phyloP scores from a whole-genome alignment of 2,888 invertebrate species.

The Crocallis elinguaria region DNA sequence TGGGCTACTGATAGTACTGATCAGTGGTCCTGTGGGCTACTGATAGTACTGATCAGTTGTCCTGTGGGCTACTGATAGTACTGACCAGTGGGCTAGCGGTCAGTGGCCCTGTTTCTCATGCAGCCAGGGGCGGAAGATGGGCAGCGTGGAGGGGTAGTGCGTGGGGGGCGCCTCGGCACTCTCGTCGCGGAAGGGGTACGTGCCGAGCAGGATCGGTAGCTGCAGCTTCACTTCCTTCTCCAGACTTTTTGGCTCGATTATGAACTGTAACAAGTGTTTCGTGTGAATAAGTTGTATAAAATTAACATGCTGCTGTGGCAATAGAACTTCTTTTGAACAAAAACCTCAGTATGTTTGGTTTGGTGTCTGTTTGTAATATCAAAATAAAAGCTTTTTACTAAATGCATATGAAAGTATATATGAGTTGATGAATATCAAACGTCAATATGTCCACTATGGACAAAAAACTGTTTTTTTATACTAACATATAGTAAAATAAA shows the following conservation, averaged over 20 bases:
- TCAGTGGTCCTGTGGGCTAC: background rate
- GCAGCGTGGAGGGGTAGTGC: constrained; percentile 96
- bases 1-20: too few relatives aligned
- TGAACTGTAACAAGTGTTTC: constrained; percentile 86
- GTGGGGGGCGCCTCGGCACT: constrained; percentile 88
- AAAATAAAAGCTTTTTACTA: too few relatives aligned
- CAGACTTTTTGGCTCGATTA: constrained; percentile 95
- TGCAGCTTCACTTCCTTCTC: constrained; percentile 97
- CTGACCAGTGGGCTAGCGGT: constrained; percentile 26
- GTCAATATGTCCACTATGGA: too few relatives aligned
- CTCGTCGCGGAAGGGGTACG: constrained; percentile 92
- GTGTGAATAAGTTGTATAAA: background rate
- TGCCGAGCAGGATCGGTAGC: constrained; percentile 95
- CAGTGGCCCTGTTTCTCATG: constrained; percentile 86
- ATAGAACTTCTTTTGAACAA: too few relatives aligned
- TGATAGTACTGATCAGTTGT: too few relatives aligned
- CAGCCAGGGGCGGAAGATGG: constrained; percentile 95
- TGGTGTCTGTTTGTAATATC: too few relatives aligned
- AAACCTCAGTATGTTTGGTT: too few relatives aligned
- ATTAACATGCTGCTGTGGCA: too few relatives aligned
- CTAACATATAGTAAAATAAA: too few relatives aligned
- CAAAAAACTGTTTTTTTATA: too few relatives aligned
- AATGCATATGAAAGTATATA: too few relatives aligned
- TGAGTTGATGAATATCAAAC: too few relatives aligned
- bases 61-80: background rate